These are phyloP conservation scores for Halcyon leucocephala DNA, from an alignment of 2,797 vertebrate genomes.

Conservation along the genomic window DNA sequence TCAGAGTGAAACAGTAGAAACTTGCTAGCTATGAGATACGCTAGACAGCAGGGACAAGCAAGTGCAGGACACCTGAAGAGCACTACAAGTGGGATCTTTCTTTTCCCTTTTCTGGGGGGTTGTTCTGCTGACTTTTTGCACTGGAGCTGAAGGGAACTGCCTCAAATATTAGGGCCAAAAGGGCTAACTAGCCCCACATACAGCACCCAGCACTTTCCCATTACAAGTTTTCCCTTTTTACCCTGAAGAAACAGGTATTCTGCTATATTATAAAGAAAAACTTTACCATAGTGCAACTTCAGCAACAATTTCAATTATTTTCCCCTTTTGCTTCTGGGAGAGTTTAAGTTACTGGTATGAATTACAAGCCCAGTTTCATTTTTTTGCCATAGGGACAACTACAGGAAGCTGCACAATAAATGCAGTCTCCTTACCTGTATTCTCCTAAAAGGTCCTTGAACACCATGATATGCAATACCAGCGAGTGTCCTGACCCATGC, in stretches of 20 bases:
- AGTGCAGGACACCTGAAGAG: background rate
- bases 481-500: rapidly evolving
- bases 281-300: rapidly evolving
- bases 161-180: background rate
- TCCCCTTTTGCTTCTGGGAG: background rate
- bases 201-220: background rate
- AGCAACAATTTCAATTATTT: background rate
- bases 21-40: background rate
- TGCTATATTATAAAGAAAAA: background rate
- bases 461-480: rapidly evolving
- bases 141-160: background rate
- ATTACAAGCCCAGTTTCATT: background rate
- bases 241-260: background rate
- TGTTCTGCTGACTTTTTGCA: background rate
- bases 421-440: background rate
- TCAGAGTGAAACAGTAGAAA: background rate
- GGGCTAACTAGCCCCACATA: background rate
- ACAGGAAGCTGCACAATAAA: background rate
- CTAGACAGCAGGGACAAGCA: background rate
- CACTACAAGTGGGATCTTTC: background rate
- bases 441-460: background rate
- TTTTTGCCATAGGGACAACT: background rate
- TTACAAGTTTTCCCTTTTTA: background rate
- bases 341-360: background rate
- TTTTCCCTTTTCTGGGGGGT: background rate